A percentile compares a stretch with the other conserved stretches of the same genome.
Evolutionary conservation across 2,797 vertebrate genomes (phyloP).

Genomic region (Phoeniculus purpureus): DNA sequence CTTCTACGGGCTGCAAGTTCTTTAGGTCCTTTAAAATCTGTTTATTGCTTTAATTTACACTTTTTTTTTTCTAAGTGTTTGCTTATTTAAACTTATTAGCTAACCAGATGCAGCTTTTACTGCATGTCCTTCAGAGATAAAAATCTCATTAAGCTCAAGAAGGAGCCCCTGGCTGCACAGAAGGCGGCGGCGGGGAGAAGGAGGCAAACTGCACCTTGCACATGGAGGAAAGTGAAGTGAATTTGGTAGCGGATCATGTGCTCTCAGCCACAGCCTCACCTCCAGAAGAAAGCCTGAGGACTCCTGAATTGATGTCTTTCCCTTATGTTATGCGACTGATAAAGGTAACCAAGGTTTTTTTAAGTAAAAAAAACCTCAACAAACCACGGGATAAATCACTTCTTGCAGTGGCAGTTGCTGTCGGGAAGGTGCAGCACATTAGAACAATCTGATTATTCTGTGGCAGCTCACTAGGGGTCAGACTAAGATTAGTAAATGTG

Average conservation of each 20-base stretch:
- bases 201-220: neutral
- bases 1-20: neutral
- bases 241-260: neutral
- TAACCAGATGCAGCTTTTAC: neutral
- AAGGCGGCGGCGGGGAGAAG: neutral
- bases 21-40: neutral
- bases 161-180: neutral
- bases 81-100: neutral
- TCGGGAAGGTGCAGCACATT: neutral
- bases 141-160: neutral
- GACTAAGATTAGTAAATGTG: slow-evolving; percentile 52
- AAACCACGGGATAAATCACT: neutral
- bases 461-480: slow-evolving; percentile 66
- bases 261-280: neutral
- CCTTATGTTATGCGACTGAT: neutral
- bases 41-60: neutral
- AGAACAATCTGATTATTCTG: slow-evolving; percentile 34
- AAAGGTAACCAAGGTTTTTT: neutral
- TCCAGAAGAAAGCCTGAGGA: neutral
- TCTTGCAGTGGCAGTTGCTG: neutral
- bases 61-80: neutral
- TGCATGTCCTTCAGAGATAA: neutral
- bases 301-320: neutral
- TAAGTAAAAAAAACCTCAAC: neutral
- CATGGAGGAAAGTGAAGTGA: neutral